Conservation (phyloP, 2,888 invertebrate species). For the Eurytoma californica region DNA sequence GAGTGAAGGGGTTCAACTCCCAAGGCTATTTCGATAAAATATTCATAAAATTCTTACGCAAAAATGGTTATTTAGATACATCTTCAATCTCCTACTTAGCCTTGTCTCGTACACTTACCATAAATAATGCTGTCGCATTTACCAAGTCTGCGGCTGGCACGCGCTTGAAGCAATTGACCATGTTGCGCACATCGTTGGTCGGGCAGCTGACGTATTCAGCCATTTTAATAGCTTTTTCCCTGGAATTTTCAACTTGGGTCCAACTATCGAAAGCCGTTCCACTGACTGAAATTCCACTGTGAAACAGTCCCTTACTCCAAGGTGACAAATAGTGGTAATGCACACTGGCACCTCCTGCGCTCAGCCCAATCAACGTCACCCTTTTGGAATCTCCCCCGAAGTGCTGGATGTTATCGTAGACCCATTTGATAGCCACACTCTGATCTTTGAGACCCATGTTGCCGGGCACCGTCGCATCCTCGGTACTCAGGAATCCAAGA, state of each 20-base stretch:
- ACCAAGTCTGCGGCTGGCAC: conserved; percentile 79
- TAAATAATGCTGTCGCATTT: background rate
- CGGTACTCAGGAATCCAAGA: conserved; percentile 85
- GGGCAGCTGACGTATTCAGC: conserved; percentile 82
- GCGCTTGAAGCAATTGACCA: conserved; percentile 81
- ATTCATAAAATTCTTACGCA: background rate
- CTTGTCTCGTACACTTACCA: background rate
- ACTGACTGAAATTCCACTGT: conserved; percentile 81
- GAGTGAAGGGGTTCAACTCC: conserved; percentile 82
- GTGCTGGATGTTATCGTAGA: conserved; percentile 80
- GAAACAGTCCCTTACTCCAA: conserved; percentile 77
- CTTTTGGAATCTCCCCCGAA: conserved; percentile 85
- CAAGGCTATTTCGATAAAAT: conserved; percentile 73
- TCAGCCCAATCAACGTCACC: conserved; percentile 82
- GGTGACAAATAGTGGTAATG: conserved; percentile 85
- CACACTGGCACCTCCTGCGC: conserved; percentile 85
- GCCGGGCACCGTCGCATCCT: conserved; percentile 81
- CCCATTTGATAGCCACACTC: conserved; percentile 82
- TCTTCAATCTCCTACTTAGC: too few species aligned
- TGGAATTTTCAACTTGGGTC: conserved; percentile 69
- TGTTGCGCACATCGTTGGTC: conserved; percentile 75
- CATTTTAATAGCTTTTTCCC: conserved; percentile 79
- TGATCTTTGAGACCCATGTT: conserved; percentile 87
- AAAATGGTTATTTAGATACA: too few species aligned
- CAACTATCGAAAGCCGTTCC: conserved; percentile 81